A percentile compares a stretch with the other conserved stretches of the same genome.
These are phyloP conservation scores for Geotrupes spiniger DNA, from an alignment of 2,888 invertebrate genomes.

Conservation along the genomic window DNA sequence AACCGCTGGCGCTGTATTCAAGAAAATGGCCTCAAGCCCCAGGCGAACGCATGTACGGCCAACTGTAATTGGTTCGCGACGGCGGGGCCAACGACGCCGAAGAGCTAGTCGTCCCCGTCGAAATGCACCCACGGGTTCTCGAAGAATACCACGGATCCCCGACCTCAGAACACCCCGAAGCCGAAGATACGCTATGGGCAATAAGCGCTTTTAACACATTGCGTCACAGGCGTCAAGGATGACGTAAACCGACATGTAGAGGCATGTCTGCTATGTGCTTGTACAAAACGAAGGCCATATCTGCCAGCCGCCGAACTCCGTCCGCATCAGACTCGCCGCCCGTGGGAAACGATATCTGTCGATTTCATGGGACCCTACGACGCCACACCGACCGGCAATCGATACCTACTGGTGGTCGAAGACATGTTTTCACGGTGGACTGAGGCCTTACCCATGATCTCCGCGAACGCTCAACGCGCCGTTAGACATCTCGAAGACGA, in stretches of 20 bases:
- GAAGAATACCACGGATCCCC: slow-evolving; percentile 10
- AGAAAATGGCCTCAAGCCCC: background rate
- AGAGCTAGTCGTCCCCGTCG: background rate
- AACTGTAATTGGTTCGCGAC: background rate
- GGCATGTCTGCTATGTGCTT: slow-evolving; percentile 13
- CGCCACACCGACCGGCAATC: slow-evolving; percentile 18
- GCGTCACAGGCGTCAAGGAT: background rate
- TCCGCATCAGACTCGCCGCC: slow-evolving; percentile 12
- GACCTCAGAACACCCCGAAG: slow-evolving; percentile 18
- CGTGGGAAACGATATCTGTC: slow-evolving; percentile 18
- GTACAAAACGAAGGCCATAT: slow-evolving; percentile 12
- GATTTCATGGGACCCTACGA: slow-evolving; percentile 23
- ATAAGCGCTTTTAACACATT: slow-evolving; percentile 10
- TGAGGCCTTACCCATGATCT: slow-evolving; percentile 27
- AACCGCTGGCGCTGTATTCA: background rate
- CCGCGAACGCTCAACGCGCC: slow-evolving; percentile 8
- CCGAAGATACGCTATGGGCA: slow-evolving; percentile 17
- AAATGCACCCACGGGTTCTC: background rate
- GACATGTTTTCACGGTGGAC: slow-evolving; percentile 31
- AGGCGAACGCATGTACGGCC: background rate
- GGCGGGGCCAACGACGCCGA: background rate
- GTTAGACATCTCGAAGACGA: slow-evolving; percentile 16
- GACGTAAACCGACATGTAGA: slow-evolving; percentile 28
- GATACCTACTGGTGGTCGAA: slow-evolving; percentile 26
- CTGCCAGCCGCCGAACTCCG: slow-evolving; percentile 13